phyloP scores from a whole-genome alignment of 1,140 invertebrate species.

The Vanessa tameamea region DNA sequence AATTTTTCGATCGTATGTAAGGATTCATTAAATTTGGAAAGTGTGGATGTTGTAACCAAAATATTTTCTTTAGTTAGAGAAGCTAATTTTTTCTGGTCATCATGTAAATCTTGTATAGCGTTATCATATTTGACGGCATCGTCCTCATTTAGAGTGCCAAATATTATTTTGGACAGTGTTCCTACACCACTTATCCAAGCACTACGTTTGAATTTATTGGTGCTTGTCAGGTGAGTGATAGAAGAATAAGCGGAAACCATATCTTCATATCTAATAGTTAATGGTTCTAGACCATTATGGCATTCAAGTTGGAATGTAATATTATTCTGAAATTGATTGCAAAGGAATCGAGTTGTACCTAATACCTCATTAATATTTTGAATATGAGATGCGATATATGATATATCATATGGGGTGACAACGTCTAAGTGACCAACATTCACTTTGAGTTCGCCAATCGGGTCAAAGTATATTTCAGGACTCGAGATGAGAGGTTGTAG shows the following conservation, averaged over 20 bases:
- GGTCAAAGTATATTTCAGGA: slow-evolving; percentile 41
- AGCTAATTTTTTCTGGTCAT: slow-evolving; percentile 30
- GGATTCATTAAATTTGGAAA: slow-evolving; percentile 40
- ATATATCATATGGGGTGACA: slow-evolving; percentile 43
- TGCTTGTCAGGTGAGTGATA: slow-evolving; percentile 2
- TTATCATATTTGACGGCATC: slow-evolving; percentile 35
- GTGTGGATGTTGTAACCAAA: slow-evolving; percentile 30
- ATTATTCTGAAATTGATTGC: slow-evolving; percentile 3
- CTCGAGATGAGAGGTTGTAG: slow-evolving; percentile 31
- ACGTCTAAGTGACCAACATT: slow-evolving; percentile 38
- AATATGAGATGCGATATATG: slow-evolving; percentile 43
- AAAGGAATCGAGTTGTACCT: background rate
- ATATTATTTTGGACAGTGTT: no score
- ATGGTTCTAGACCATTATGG: slow-evolving; percentile 18
- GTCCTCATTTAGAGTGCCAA: background rate
- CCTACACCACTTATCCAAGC: no score
- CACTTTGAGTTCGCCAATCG: slow-evolving; percentile 38
- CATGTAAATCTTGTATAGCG: slow-evolving; percentile 28
- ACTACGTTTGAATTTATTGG: no score
- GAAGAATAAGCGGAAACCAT: slow-evolving; percentile 30
- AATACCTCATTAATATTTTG: slow-evolving; percentile 27
- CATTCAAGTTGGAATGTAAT: slow-evolving; percentile 8
- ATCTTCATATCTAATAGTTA: slow-evolving; percentile 16
- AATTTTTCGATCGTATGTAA: slow-evolving; percentile 40
- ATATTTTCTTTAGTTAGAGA: slow-evolving; percentile 39